Evolutionary conservation across 2,888 invertebrate species (phyloP).

Genomic region (Nemotelus pantherinus): DNA sequence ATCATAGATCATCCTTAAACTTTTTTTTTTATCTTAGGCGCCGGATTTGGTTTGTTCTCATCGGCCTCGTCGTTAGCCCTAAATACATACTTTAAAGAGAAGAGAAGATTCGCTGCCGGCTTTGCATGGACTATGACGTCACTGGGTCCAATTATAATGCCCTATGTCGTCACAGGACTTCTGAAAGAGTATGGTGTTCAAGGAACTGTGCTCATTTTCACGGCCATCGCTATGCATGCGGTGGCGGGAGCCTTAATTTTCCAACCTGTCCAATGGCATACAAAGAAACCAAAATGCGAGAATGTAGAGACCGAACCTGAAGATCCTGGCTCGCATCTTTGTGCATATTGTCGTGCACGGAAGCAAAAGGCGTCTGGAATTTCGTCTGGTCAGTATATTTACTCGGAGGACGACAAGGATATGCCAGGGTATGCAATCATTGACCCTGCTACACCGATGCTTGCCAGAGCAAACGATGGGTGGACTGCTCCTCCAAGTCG

Average conservation of each 20-base stretch:
- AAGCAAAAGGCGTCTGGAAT: slow-evolving; percentile 21
- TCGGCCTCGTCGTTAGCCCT: slow-evolving; percentile 73
- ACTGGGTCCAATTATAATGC: slow-evolving; percentile 74
- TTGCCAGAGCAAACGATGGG: slow-evolving; percentile 70
- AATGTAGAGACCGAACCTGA: neutral
- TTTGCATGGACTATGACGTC: slow-evolving; percentile 74
- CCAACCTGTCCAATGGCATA: slow-evolving; percentile 76
- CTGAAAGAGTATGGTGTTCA: slow-evolving; percentile 70
- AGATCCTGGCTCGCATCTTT: neutral
- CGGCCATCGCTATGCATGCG: slow-evolving; percentile 72
- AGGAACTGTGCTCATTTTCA: slow-evolving; percentile 71
- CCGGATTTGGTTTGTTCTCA: slow-evolving; percentile 71
- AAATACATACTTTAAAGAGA: slow-evolving; percentile 74
- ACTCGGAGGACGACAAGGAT: slow-evolving; percentile 70
- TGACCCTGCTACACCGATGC: slow-evolving; percentile 75
- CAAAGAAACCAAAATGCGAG: slow-evolving; percentile 59
- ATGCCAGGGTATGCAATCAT: slow-evolving; percentile 70
- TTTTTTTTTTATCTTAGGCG: slow-evolving; percentile 67
- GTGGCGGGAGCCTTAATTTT: slow-evolving; percentile 71
- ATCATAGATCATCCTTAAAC: neutral
- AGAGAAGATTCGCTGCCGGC: slow-evolving; percentile 72
- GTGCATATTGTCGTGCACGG: slow-evolving; percentile 24
- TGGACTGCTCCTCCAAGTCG: slow-evolving; percentile 61
- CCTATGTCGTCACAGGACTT: slow-evolving; percentile 71
- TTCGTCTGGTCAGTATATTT: slow-evolving; percentile 27